phyloP scores from a whole-genome alignment of 2,888 invertebrate genomes.

The Tetrapedia diversipes region DNA sequence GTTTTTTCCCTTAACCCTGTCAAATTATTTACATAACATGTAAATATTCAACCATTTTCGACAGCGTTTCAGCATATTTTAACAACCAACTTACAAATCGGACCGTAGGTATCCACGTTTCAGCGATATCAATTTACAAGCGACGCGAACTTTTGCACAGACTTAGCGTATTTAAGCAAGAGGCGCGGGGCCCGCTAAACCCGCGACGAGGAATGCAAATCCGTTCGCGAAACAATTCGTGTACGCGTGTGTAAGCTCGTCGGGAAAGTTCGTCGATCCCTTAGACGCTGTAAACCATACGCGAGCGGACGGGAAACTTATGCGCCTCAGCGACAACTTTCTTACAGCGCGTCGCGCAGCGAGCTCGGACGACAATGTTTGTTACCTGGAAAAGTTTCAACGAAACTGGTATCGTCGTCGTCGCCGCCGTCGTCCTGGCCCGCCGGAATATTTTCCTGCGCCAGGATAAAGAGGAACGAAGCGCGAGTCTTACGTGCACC shows the following conservation, averaged over 20 bases:
- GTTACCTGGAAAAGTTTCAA: conserved; percentile 52
- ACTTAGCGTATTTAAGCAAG: neutral
- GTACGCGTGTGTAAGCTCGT: conserved; percentile 2
- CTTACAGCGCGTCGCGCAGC: conserved; percentile 1
- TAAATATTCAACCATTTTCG: no score
- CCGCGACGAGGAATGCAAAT: conserved; percentile 27
- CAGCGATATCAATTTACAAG: no score
- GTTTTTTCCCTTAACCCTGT: no score
- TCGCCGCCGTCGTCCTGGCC: conserved; percentile 1
- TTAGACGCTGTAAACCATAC: conserved; percentile 44
- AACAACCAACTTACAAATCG: no score
- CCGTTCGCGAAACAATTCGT: conserved; percentile 7
- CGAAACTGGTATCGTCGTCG: conserved; percentile 15
- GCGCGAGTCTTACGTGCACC: conserved; percentile 30
- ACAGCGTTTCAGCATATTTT: no score
- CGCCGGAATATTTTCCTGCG: conserved; percentile 33
- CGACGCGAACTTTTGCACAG: neutral
- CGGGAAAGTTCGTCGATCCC: conserved; percentile 42
- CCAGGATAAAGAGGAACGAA: conserved; percentile 31
- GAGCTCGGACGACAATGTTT: conserved; percentile 40
- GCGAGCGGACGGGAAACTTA: conserved; percentile 46
- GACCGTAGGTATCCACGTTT: no score
- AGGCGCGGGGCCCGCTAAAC: neutral
- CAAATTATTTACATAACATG: no score
- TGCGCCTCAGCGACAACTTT: conserved; percentile 35